Evolutionary conservation across 2,888 invertebrate species (phyloP).

Genomic region (Oxyscelio sp.): DNA sequence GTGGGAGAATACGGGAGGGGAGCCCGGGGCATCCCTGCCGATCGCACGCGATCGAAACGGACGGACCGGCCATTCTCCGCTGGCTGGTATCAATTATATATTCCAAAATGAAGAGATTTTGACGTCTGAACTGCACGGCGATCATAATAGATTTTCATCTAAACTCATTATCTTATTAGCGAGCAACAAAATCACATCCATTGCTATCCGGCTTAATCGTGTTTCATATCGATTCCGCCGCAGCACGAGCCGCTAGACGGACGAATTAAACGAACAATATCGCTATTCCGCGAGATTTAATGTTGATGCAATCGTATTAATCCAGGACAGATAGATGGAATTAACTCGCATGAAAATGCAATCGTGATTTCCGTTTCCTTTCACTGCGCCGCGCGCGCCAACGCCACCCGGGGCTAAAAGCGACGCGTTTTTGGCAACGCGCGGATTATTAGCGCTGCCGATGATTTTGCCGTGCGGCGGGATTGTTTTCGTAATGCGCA

Average conservation of each 20-base stretch:
- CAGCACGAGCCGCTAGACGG: slow-evolving; percentile 72
- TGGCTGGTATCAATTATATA: slow-evolving; percentile 74
- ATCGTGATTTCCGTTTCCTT: slow-evolving; percentile 75
- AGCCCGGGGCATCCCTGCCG: slow-evolving; percentile 1
- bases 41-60: slow-evolving; percentile 16
- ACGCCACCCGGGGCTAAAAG: slow-evolving; percentile 46
- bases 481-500: slow-evolving; percentile 53
- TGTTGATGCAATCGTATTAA: slow-evolving; percentile 75
- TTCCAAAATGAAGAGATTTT: slow-evolving; percentile 68
- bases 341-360: slow-evolving; percentile 76
- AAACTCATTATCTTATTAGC: slow-evolving; percentile 76
- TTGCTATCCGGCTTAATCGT: slow-evolving; percentile 70
- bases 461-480: not conserved
- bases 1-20: slow-evolving; percentile 55
- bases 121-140: slow-evolving; percentile 72
- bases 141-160: slow-evolving; percentile 71
- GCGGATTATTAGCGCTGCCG: slow-evolving; percentile 60
- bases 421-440: slow-evolving; percentile 60
- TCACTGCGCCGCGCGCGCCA: slow-evolving; percentile 54
- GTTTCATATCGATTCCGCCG: slow-evolving; percentile 74
- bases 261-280: slow-evolving; percentile 75
- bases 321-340: slow-evolving; percentile 75
- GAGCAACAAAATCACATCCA: slow-evolving; percentile 74
- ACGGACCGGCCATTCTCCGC: slow-evolving; percentile 32
- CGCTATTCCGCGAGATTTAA: slow-evolving; percentile 76